Conservation (phyloP, 2,113 vertebrate genomes). For the Bujurquina vittata region DNA sequence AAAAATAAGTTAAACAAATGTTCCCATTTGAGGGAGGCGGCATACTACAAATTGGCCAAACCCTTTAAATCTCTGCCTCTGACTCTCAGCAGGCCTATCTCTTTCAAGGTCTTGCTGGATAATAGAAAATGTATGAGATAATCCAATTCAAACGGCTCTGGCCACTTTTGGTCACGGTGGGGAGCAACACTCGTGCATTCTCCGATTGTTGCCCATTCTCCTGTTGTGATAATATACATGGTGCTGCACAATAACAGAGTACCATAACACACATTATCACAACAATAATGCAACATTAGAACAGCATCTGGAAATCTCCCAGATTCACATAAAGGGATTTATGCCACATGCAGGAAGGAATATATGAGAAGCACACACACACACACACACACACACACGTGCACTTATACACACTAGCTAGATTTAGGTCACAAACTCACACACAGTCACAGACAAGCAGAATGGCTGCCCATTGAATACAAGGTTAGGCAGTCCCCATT, state of each 20-base stretch:
- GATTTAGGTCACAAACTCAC: constrained; percentile 61
- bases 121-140: constrained; percentile 75
- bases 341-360: constrained; percentile 40
- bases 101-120: constrained; percentile 68
- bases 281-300: constrained; percentile 50
- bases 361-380: constrained; percentile 29
- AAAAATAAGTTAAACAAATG: constrained; percentile 33
- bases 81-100: constrained; percentile 51
- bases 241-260: constrained; percentile 37
- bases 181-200: constrained; percentile 11
- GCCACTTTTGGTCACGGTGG: constrained; percentile 61
- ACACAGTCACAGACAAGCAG: constrained; percentile 38
- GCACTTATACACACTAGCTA: constrained; percentile 43
- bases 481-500: constrained; percentile 46
- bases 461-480: constrained; percentile 48
- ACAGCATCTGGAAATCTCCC: constrained; percentile 61
- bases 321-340: constrained; percentile 57
- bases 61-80: constrained; percentile 30
- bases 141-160: constrained; percentile 71
- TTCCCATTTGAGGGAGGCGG: constrained; percentile 14
- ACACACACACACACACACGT: constrained; percentile 1
- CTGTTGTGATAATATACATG: constrained; percentile 51
- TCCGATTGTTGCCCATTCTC: constrained; percentile 24
- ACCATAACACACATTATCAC: constrained; percentile 56
- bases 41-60: constrained; percentile 45